Evolutionary conservation across 2,888 invertebrate genomes (phyloP).

Genomic region (Heliconius ismenius): DNA sequence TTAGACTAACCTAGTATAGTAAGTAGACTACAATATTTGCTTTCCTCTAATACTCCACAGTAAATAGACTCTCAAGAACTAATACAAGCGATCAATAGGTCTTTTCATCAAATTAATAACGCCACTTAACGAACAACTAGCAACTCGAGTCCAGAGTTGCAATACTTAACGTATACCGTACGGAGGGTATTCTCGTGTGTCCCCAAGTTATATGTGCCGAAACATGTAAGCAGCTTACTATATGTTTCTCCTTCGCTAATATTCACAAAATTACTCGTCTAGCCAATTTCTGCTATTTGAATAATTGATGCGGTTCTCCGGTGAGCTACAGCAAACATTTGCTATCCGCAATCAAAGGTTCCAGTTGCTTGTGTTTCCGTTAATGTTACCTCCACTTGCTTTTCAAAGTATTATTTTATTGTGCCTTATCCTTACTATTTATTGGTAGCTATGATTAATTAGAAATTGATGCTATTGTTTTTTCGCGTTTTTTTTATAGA

Average conservation of each 20-base stretch:
- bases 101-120: slow-evolving; percentile 67
- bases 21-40: slow-evolving; percentile 40
- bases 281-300: slow-evolving; percentile 71
- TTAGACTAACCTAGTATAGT: slow-evolving; percentile 31
- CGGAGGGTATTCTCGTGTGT: slow-evolving; percentile 56
- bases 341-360: slow-evolving; percentile 76
- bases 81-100: slow-evolving; percentile 58
- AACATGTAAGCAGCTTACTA: slow-evolving; percentile 77
- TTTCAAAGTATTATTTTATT: not conserved
- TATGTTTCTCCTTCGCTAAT: slow-evolving; percentile 58
- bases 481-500: too few relatives aligned
- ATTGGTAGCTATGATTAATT: not conserved
- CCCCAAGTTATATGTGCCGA: slow-evolving; percentile 65
- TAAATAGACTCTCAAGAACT: slow-evolving; percentile 42
- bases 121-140: slow-evolving; percentile 57
- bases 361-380: slow-evolving; percentile 55
- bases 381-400: slow-evolving; percentile 37
- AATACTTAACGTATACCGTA: slow-evolving; percentile 56
- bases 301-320: slow-evolving; percentile 67
- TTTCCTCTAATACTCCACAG: slow-evolving; percentile 35
- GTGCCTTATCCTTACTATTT: not conserved
- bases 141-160: slow-evolving; percentile 52
- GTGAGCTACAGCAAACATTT: slow-evolving; percentile 73
- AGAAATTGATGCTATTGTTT: too few relatives aligned
- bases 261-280: slow-evolving; percentile 72